A percentile compares a stretch with the other conserved stretches of the same genome.
Conservation (phyloP, 2,888 invertebrate genomes). For the Melipona bicolor region DNA sequence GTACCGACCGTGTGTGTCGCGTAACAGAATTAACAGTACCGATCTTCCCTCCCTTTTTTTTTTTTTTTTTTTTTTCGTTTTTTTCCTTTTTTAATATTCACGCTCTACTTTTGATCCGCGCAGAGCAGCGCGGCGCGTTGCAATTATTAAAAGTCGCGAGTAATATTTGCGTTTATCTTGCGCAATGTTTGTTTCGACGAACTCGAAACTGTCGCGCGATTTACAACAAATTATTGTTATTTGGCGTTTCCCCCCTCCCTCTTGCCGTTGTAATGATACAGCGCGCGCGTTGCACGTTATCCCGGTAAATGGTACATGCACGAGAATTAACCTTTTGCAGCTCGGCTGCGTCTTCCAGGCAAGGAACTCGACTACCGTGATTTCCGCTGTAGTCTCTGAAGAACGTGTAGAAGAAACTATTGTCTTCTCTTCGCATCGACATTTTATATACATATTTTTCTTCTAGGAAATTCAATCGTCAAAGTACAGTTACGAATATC, state of each 20-base stretch:
- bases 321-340: slow-evolving; percentile 17
- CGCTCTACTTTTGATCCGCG: neutral
- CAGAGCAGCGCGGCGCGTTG: neutral
- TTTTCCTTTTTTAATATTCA: slow-evolving; percentile 16
- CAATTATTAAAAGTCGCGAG: slow-evolving; percentile 1
- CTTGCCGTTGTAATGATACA: neutral
- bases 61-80: neutral
- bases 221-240: neutral
- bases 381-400: too few relatives aligned
- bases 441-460: neutral
- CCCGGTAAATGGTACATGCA: slow-evolving; percentile 2
- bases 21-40: slow-evolving; percentile 26
- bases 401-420: neutral
- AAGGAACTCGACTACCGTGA: neutral
- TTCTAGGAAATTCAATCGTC: neutral
- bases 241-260: neutral
- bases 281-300: neutral
- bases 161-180: neutral
- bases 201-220: neutral
- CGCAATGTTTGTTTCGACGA: neutral
- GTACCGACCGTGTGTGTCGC: slow-evolving; percentile 22
- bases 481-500: too few relatives aligned
- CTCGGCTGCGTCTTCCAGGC: neutral
- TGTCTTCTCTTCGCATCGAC: neutral
- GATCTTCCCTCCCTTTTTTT: neutral